Conservation (phyloP, 2,888 invertebrate genomes). For the Gari tellinella region DNA sequence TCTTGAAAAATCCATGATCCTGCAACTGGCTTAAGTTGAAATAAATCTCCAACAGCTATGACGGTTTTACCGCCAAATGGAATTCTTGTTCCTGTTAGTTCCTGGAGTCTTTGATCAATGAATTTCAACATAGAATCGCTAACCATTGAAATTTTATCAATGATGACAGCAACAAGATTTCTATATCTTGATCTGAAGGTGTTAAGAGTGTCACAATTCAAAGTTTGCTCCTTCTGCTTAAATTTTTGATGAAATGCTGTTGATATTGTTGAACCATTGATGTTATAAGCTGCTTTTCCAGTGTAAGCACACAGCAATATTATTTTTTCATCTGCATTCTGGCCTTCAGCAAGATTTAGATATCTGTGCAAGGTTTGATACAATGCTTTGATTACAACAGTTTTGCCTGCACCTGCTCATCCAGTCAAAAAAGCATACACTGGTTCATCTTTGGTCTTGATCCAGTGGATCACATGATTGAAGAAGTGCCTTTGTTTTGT, state of each 20-base stretch:
- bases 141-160: constrained; percentile 61
- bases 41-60: constrained; percentile 57
- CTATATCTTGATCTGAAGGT: constrained; percentile 46
- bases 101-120: constrained; percentile 51
- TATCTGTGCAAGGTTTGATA: constrained; percentile 48
- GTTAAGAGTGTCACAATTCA: constrained; percentile 47
- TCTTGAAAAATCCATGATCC: constrained; percentile 55
- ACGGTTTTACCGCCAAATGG: constrained; percentile 57
- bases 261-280: constrained; percentile 51
- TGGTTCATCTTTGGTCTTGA: constrained; percentile 45
- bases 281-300: constrained; percentile 53
- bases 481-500: constrained; percentile 43
- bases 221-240: constrained; percentile 35
- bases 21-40: constrained; percentile 53
- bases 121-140: constrained; percentile 42
- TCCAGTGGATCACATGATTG: constrained; percentile 24
- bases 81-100: constrained; percentile 45
- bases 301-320: constrained; percentile 52
- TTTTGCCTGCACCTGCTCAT: constrained; percentile 54
- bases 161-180: constrained; percentile 49
- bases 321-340: constrained; percentile 53
- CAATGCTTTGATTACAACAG: constrained; percentile 47
- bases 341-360: constrained; percentile 36
- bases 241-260: constrained; percentile 44
- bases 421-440: constrained; percentile 53